Evolutionary conservation across 2,888 invertebrate genomes (phyloP), one percentile per base, ranked within the genome.

Genomic region (Encarsia formosa): DNA sequence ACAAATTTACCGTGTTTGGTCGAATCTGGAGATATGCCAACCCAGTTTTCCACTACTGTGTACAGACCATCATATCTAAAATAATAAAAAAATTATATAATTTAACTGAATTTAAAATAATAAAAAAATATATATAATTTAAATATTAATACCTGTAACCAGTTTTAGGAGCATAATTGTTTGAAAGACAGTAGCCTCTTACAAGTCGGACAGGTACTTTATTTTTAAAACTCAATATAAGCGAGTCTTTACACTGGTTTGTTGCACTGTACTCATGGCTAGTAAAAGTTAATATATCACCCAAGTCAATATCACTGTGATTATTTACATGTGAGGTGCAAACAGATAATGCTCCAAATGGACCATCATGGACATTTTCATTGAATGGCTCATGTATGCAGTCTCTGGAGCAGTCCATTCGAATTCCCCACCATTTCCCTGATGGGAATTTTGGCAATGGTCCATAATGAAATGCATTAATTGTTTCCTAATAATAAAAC

Each of bases 341-440:
- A 16, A 72, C 54, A 0, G 73, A 72, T 2, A 65, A 59, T 13
- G 67, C 71, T 5, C 72, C 73, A 16, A 63, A 67, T 1, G 67
- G 63, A 13, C 71, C 71, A 6, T 64, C 60, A 23, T 70, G 66
- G 29, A 70, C 49, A 29, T 65, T 62, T 8, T 60, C 59, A 32
- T 66, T 57, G 18, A 73, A 70, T 0, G 71, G 70, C 42, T 60
- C 61, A 32, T 73, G 73, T 20, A 73, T 63, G 8, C 61, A 59
- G 42, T 70, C 69, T n/a, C 70, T 61, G 1, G 72, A 66, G 47
- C 73, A 73, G 46, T 73, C 71, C 66, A 73, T 68, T 19, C 71
- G 69, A 39, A 73, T 70, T 18, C 73, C 73, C 73, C 73, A 73
- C 73, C 73, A 73, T 2, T 65, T 66, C 29, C 73, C 72, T 1